Evolutionary conservation across 2,888 invertebrate genomes (phyloP), one percentile per base, ranked within the genome.

Genomic region (Caenorhabditis sp.): DNA sequence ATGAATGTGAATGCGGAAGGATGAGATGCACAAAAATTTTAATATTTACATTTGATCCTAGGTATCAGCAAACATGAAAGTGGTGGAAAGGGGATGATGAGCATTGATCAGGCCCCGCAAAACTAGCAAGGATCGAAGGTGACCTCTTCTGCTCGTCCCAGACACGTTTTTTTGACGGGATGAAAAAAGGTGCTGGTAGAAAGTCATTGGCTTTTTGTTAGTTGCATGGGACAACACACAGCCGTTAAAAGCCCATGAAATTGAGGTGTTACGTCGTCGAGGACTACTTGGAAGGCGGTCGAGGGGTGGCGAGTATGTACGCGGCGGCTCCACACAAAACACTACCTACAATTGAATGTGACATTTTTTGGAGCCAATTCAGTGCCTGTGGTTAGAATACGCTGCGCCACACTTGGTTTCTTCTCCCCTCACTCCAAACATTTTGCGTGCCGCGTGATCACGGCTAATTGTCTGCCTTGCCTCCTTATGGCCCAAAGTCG

Each of bases 301-400:
- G 44, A 26, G 24, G 22, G 16, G 68, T 49, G n/a, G 28, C 28
- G 76, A 49, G 59, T 66, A 58, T 49, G 66, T 44, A 56, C 47
- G 59, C 47, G 66, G 38, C 19, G 47, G 47, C 51, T 64, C 59
- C 26, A 44, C 81, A 75, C 80, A 80, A 73, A 80, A 73, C 73
- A 81, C 82, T 77, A 82, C 82, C 77, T 77, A 72, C 82, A 82
- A 82, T 82, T 82, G 82, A 82, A 82, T 77, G 82, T 82, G 82
- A 82, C 82, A 82, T 77, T 81, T 81, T 81, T 75, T 75, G 79
- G 79, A 79, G 70, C 79, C 79, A 79, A 79, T 79, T 79, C 79
- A 79, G 72, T 79, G 79, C 79, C 79, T 79, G 79, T 70, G 47
- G 70, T 70, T 56, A 64, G 79, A 54, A 77, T 77, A 77, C 77